Evolutionary conservation across 2,888 invertebrate species (phyloP), one percentile per base, ranked within the genome.

Genomic region (Tetragonisca angustula): DNA sequence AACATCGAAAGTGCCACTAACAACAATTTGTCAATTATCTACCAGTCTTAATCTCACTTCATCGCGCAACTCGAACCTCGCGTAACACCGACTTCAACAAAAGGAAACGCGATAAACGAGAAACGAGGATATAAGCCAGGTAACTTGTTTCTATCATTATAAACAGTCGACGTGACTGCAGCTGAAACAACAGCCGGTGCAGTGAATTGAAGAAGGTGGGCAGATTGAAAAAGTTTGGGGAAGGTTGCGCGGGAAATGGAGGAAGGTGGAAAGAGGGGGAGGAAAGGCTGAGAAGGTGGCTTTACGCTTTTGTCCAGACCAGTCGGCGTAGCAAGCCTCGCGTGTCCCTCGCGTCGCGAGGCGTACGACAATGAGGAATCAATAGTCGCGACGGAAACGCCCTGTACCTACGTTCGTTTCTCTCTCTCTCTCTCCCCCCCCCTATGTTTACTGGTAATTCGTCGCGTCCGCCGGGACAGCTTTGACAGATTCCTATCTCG

Each of bases 321-420:
- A 50, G 15, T 62, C 64, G 76, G 69, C 43, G 43, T 67, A 70
- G 82, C 71, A 76, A 64, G 77, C 76, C 76, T 85, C 83, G 86
- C 85, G 86, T 85, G 86, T 83, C 75, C 83, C 85, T 80, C 85
- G 85, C 71, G 69, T 59, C 83, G 86, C 81, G 11, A 43, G 43
- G 0, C 43, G 83, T 85, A 81, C 79, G 78, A 87, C 82, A 82
- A 86, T 76, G 86, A 86, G 85, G 84, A 87, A 89, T 83, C 73
- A 81, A 87, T 87, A 85, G 85, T 87, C 85, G 84, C 85, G 85
- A 87, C 87, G 87, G 87, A 87, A 87, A 87, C 87, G 87, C 87
- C 87, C 87, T 84, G 81, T 77, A 84, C 81, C 72, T 80, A 68
- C 24, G 81, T 81, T 75, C 80, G 78, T 83, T 81, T 83, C 79